These are phyloP conservation scores for Charanyca ferruginea DNA, from an alignment of 2,888 invertebrate genomes.

Conservation along the genomic window DNA sequence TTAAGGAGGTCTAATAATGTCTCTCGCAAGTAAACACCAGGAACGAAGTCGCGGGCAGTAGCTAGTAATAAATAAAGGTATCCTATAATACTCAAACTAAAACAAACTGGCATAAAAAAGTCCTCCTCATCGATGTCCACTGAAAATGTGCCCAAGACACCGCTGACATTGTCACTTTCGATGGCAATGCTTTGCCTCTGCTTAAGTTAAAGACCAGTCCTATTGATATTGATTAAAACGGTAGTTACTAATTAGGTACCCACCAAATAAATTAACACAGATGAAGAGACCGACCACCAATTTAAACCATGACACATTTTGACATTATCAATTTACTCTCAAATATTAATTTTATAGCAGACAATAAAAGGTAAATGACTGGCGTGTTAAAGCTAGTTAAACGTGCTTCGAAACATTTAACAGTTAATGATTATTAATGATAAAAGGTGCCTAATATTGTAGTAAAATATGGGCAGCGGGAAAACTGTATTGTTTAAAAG, in stretches of 20 bases:
- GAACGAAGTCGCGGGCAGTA: too few relatives aligned
- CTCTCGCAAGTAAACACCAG: too few relatives aligned
- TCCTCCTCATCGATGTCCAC: too few relatives aligned
- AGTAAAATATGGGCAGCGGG: not conserved
- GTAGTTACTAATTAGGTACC: too few relatives aligned
- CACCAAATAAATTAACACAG: not conserved
- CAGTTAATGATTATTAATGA: conserved; percentile 36
- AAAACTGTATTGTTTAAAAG: conserved; percentile 18
- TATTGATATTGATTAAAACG: not conserved
- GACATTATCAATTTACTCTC: conserved; percentile 10
- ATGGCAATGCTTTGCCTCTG: too few relatives aligned
- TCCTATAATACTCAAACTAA: too few relatives aligned
- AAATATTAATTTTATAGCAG: conserved; percentile 18
- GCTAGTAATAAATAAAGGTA: too few relatives aligned
- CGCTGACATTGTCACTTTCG: too few relatives aligned
- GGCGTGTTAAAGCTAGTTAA: conserved; percentile 10
- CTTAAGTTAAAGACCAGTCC: too few relatives aligned
- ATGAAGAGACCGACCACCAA: not conserved
- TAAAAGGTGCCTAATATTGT: not conserved
- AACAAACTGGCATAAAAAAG: too few relatives aligned
- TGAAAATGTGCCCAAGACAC: too few relatives aligned
- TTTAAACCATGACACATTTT: conserved; percentile 9
- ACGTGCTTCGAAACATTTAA: conserved; percentile 19
- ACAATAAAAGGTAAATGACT: conserved; percentile 25
- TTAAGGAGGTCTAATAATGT: too few relatives aligned